These are phyloP conservation scores for Chydorus sphaericus DNA, from an alignment of 2,888 invertebrate genomes.

Conservation along the genomic window DNA sequence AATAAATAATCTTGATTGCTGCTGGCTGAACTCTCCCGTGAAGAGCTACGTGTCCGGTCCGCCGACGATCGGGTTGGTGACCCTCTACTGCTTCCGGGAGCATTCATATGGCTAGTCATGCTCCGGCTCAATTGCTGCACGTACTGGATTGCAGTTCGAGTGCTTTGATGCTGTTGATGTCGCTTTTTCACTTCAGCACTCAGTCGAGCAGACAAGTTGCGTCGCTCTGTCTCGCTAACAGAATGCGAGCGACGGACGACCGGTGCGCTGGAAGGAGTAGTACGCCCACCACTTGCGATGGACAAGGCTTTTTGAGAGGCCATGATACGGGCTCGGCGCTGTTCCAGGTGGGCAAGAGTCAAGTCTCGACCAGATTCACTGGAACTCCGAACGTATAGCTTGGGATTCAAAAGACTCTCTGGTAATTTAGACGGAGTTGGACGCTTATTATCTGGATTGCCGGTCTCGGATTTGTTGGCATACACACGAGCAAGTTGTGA, in stretches of 20 bases:
- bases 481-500: slow-evolving; percentile 40
- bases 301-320: slow-evolving; percentile 2
- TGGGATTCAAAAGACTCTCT: slow-evolving; percentile 12
- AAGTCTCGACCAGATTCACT: slow-evolving; percentile 12
- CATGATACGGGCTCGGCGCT: neutral
- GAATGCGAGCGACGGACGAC: slow-evolving; percentile 10
- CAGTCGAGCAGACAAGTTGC: neutral
- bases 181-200: neutral
- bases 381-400: slow-evolving; percentile 14
- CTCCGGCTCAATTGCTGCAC: slow-evolving; percentile 22
- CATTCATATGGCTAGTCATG: slow-evolving; percentile 20
- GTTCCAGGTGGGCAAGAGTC: slow-evolving; percentile 8
- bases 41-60: slow-evolving; percentile 19
- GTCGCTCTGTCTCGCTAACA: neutral
- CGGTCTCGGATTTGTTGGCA: neutral
- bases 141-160: slow-evolving; percentile 12
- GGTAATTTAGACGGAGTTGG: slow-evolving; percentile 12
- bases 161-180: neutral
- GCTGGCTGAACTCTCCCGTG: slow-evolving; percentile 11
- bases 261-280: neutral
- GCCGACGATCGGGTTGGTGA: slow-evolving; percentile 19
- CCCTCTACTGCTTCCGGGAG: neutral
- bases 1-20: slow-evolving; percentile 27
- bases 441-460: neutral
- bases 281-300: neutral